Conservation (phyloP, 1,140 invertebrate genomes). For the Ephestia elutella region DNA sequence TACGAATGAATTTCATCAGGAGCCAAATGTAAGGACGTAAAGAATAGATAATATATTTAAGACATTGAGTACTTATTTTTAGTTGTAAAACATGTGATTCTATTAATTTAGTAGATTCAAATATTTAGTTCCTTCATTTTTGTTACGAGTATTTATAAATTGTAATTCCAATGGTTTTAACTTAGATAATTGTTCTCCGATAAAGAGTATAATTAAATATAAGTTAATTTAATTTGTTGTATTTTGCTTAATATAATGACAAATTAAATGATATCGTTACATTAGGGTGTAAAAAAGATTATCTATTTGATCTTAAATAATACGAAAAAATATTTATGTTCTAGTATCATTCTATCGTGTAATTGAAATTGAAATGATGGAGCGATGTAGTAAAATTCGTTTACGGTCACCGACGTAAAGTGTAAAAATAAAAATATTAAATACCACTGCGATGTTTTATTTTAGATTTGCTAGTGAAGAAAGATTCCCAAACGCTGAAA, state of each 20-base stretch:
- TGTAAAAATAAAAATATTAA: conserved; percentile 72
- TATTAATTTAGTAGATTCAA: conserved; percentile 64
- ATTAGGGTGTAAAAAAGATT: conserved; percentile 74
- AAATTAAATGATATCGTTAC: conserved; percentile 73
- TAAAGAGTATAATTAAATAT: conserved; percentile 68
- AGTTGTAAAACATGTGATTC: conserved; percentile 66
- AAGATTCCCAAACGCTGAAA: not conserved
- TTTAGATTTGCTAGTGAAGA: conserved; percentile 18
- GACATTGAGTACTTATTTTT: conserved; percentile 52
- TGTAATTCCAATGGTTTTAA: conserved; percentile 67
- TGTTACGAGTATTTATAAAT: conserved; percentile 71
- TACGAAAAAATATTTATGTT: conserved; percentile 72
- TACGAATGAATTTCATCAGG: conserved; percentile 34
- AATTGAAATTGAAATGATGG: conserved; percentile 67
- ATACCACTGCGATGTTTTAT: conserved; percentile 63
- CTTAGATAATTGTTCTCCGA: conserved; percentile 67
- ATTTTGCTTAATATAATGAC: conserved; percentile 72
- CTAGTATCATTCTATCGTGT: conserved; percentile 72
- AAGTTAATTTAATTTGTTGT: conserved; percentile 73
- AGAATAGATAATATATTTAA: conserved; percentile 55
- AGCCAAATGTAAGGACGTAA: conserved; percentile 69
- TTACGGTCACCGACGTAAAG: conserved; percentile 71
- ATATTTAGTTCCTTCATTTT: conserved; percentile 73
- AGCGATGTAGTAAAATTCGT: conserved; percentile 71
- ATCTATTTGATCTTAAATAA: conserved; percentile 74